These are phyloP conservation scores for Eupelmus urozonus DNA, from an alignment of 2,888 invertebrate species.

Conservation along the genomic window DNA sequence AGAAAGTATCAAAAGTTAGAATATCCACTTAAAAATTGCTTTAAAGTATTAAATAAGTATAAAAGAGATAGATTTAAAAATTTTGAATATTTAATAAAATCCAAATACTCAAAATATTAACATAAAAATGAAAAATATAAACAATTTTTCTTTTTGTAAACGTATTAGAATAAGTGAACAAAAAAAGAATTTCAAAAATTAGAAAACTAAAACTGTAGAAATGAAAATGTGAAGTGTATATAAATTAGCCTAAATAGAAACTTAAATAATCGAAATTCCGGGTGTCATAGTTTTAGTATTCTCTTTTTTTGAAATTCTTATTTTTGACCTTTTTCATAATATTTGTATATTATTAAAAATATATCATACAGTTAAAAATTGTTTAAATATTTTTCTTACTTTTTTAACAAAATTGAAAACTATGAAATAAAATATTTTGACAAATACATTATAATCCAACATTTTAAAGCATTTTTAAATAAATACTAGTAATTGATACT, in stretches of 20 bases:
- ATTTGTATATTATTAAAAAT: not conserved
- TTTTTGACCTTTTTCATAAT: slow-evolving; percentile 41
- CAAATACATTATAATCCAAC: no score
- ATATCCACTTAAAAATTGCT: slow-evolving; percentile 47
- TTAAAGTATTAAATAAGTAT: slow-evolving; percentile 36
- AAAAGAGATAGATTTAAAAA: not conserved
- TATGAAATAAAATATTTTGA: no score
- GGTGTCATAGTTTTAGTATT: slow-evolving; percentile 9
- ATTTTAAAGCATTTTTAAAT: not conserved
- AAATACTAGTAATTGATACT: slow-evolving; percentile 20
- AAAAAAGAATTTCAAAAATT: slow-evolving; percentile 41
- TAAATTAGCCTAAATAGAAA: not conserved
- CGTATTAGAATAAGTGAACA: not conserved
- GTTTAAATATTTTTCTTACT: no score
- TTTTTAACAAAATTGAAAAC: no score
- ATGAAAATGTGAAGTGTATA: slow-evolving; percentile 2
- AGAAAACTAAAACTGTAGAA: slow-evolving; percentile 50
- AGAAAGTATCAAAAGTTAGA: slow-evolving; percentile 47
- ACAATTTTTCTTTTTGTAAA: no score
- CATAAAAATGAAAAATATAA: no score
- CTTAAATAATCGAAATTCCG: not conserved
- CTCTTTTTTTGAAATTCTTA: slow-evolving; percentile 48
- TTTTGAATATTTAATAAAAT: slow-evolving; percentile 1
- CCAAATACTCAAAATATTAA: not conserved
- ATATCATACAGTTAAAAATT: not conserved